Percentiles rank a stretch among this genome's conserved stretches.
Conservation (phyloP, 2,888 invertebrate species). For the Drepana falcataria region DNA sequence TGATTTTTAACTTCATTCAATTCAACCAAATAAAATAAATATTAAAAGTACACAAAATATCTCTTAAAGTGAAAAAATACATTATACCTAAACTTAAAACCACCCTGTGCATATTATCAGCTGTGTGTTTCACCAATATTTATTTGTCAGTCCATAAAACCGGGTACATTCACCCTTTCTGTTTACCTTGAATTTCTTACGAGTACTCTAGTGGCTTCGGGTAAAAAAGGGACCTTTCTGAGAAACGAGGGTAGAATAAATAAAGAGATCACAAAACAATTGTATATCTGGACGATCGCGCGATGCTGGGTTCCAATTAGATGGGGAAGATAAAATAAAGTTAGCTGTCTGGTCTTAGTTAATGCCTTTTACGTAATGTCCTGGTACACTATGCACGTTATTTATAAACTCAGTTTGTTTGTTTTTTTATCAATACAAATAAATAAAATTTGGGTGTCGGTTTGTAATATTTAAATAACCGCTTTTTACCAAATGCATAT, state of each 20-base stretch:
- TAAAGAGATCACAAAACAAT: constrained; percentile 46
- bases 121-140: constrained; percentile 2
- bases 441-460: too few species aligned
- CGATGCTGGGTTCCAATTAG: constrained; percentile 27
- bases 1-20: too few species aligned
- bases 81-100: too few species aligned
- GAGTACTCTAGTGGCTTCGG: constrained; percentile 7
- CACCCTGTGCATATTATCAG: not conserved
- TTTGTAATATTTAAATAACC: too few species aligned
- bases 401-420: too few species aligned
- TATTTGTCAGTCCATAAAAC: constrained; percentile 16
- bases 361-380: not conserved
- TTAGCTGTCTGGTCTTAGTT: not conserved
- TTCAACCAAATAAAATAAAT: too few species aligned
- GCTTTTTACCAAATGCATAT: too few species aligned
- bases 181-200: constrained; percentile 31
- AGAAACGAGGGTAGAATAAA: constrained; percentile 50
- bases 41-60: too few species aligned
- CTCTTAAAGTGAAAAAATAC: too few species aligned
- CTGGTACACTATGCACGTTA: too few species aligned
- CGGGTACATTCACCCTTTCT: constrained; percentile 18
- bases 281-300: constrained; percentile 22
- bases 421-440: too few species aligned
- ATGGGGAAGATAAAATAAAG: constrained; percentile 11
- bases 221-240: constrained; percentile 24